These are phyloP conservation scores for Semaprochilodus insignis DNA, from an alignment of 2,797 vertebrate genomes.

Conservation along the genomic window DNA sequence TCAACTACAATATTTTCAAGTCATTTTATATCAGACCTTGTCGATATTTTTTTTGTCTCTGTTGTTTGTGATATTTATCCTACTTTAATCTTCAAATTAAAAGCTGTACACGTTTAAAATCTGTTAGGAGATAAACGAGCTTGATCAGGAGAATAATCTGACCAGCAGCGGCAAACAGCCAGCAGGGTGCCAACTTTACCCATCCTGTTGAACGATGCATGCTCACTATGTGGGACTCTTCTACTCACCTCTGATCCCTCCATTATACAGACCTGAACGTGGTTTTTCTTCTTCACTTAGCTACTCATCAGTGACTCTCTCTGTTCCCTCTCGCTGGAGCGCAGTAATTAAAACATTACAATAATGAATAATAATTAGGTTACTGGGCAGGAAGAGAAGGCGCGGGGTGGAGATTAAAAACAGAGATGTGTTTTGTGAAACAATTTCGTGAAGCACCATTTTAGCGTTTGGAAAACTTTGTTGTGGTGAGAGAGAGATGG, in stretches of 20 bases:
- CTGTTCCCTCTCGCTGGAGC: constrained; percentile 56
- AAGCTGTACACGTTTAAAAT: too few species aligned
- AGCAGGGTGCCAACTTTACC: too few species aligned
- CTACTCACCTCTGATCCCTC: not conserved
- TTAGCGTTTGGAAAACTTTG: constrained; percentile 10
- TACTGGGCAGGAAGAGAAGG: not conserved
- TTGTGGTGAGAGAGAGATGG: not conserved
- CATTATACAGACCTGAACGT: constrained; percentile 69
- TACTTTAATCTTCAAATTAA: too few species aligned
- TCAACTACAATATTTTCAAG: too few species aligned
- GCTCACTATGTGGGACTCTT: not conserved
- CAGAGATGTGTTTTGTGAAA: constrained; percentile 9
- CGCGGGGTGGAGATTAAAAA: constrained; percentile 2
- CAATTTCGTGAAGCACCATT: constrained; percentile 30
- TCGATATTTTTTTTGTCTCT: too few species aligned
- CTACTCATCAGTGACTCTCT: constrained; percentile 63
- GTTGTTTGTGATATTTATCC: too few species aligned
- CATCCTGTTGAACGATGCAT: too few species aligned
- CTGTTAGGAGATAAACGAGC: too few species aligned
- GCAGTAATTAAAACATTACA: constrained; percentile 48
- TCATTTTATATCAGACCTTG: too few species aligned
- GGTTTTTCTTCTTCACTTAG: constrained; percentile 71
- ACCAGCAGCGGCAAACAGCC: too few species aligned
- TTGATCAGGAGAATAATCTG: too few species aligned
- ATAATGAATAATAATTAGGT: constrained; percentile 54